Evolutionary conservation across 2,888 invertebrate genomes (phyloP).

Genomic region (Itoplectis maculator): DNA sequence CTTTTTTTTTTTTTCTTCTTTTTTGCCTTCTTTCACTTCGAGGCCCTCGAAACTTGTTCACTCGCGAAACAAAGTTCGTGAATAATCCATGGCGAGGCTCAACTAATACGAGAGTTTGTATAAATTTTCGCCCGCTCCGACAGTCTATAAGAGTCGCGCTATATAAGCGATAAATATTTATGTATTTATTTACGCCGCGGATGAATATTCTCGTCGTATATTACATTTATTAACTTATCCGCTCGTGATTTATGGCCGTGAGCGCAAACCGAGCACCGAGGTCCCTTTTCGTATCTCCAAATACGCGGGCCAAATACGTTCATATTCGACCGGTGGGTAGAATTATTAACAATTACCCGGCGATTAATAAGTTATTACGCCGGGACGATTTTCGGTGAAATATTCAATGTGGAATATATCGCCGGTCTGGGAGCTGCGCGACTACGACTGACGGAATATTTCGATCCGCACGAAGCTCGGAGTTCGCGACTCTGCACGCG

Average conservation of each 20-base stretch:
- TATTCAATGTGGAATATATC: too few relatives aligned
- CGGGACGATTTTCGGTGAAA: too few relatives aligned
- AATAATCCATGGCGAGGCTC: constrained; percentile 15
- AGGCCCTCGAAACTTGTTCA: constrained; percentile 15
- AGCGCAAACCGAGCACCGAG: not conserved
- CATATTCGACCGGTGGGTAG: too few relatives aligned
- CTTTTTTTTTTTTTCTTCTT: not conserved
- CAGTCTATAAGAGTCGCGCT: not conserved
- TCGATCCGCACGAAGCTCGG: not conserved
- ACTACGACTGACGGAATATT: not conserved
- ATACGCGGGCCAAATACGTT: too few relatives aligned
- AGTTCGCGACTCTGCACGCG: not conserved
- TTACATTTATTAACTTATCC: not conserved
- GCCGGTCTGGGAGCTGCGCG: too few relatives aligned
- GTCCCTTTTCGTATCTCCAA: not conserved
- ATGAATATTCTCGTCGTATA: not conserved
- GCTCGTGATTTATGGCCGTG: not conserved
- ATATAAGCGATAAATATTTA: not conserved
- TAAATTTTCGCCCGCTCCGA: not conserved
- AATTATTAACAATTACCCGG: too few relatives aligned
- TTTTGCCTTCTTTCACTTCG: constrained; percentile 13
- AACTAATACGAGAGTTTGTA: constrained; percentile 7
- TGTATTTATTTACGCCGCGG: not conserved
- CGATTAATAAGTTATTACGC: too few relatives aligned
- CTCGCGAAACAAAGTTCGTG: constrained; percentile 26